A percentile compares a stretch with the other conserved stretches of the same genome.
phyloP scores from a whole-genome alignment of 2,888 invertebrate species.

The Leptopilina syphax region DNA sequence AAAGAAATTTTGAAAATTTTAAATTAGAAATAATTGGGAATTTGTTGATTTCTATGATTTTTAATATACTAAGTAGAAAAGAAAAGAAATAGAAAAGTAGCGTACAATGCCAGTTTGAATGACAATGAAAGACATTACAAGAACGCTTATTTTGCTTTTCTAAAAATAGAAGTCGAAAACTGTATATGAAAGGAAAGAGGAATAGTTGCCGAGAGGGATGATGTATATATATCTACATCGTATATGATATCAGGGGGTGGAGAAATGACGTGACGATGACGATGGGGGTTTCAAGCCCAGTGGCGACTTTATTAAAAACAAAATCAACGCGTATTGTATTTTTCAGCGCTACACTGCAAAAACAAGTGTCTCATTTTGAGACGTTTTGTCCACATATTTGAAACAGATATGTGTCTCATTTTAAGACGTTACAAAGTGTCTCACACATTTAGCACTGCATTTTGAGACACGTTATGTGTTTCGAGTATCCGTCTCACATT shows the following conservation, averaged over 20 bases:
- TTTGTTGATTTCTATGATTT: background rate
- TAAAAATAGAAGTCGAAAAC: constrained; percentile 59
- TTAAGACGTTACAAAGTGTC: too few relatives aligned
- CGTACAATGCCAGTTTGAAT: constrained; percentile 31
- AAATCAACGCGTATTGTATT: too few relatives aligned
- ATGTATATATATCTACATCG: constrained; percentile 26
- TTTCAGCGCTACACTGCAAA: too few relatives aligned
- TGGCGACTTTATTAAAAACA: constrained; percentile 9
- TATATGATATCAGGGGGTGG: constrained; percentile 45
- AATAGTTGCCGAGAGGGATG: constrained; percentile 41
- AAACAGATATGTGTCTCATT: too few relatives aligned
- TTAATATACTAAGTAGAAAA: background rate
- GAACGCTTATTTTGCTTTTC: constrained; percentile 53
- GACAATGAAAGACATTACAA: constrained; percentile 48
- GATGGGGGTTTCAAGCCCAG: constrained; percentile 27
- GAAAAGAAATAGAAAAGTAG: constrained; percentile 22
- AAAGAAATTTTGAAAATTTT: too few relatives aligned
- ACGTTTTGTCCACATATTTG: too few relatives aligned
- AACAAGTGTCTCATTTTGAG: too few relatives aligned
- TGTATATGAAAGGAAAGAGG: constrained; percentile 40
- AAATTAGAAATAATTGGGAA: too few relatives aligned
- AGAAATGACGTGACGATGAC: constrained; percentile 51
- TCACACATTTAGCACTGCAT: too few relatives aligned
- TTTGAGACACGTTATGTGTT: too few relatives aligned
- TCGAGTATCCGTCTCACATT: too few relatives aligned